Evolutionary conservation across 1,140 invertebrate genomes (phyloP).

Genomic region (Pristionchus pacificus): DNA sequence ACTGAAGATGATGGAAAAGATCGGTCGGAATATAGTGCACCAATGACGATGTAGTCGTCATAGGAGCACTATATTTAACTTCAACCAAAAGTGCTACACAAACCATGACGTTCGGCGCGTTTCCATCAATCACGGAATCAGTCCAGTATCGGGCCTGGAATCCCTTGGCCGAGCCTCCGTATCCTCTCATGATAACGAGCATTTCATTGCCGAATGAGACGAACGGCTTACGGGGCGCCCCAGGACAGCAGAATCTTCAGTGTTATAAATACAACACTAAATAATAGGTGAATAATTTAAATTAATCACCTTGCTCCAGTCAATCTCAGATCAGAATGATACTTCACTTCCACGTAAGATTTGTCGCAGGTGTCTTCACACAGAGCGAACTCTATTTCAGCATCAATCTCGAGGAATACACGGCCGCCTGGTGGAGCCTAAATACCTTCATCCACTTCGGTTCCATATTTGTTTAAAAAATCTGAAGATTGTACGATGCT

Average conservation of each 20-base stretch:
- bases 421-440: constrained; percentile 25
- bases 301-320: constrained; percentile 21
- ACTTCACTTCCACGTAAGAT: constrained; percentile 51
- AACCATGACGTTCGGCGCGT: too few species aligned
- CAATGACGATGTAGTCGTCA: too few species aligned
- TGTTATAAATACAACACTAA: too few species aligned
- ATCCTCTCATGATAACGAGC: constrained; percentile 47
- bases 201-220: constrained; percentile 42
- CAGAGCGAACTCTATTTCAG: constrained; percentile 43
- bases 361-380: constrained; percentile 56
- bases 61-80: too few species aligned
- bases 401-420: constrained; percentile 47
- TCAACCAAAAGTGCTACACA: too few species aligned
- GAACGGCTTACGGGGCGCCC: constrained; percentile 38
- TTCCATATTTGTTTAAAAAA: too few species aligned
- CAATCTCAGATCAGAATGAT: constrained; percentile 24
- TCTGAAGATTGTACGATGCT: too few species aligned
- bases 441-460: too few species aligned
- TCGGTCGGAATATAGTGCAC: too few species aligned
- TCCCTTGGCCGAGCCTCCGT: constrained; percentile 31
- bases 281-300: constrained; percentile 10
- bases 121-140: too few species aligned
- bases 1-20: too few species aligned
- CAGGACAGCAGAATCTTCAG: constrained; percentile 50
- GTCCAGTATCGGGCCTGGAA: constrained; percentile 44